Base-by-base conservation (phyloP, 2,888 invertebrate genomes). In the Neoascia interrupta region DNA sequence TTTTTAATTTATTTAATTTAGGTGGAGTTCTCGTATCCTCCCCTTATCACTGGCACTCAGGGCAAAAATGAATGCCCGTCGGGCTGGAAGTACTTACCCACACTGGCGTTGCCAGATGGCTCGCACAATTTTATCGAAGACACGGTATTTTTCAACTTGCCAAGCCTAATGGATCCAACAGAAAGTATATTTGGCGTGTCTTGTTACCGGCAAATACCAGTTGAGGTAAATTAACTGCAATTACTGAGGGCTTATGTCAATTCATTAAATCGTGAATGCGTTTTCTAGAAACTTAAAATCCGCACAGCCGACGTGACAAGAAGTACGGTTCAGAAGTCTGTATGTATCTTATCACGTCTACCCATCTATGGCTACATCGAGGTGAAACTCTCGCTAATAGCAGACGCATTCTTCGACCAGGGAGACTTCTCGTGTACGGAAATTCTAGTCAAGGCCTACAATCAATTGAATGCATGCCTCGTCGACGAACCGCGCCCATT, bases 261-360 rank as follows among this genome's bases (percentile, higher is more conserved):
- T n/a, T n/a, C 10, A 18, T 31, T 51, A 8, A 26, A 15, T 16
- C 8, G 1, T 15, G 1, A 47, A 21, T 19, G 11, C 3, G 36
- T 54, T 83, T 64, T 89, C 90, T n/a, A 98, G 96, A 95, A 96
- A 92, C 91, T 99, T 34, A 93, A 95, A 85, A 96, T 96, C 86
- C 94, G 94, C 83, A 96, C 97, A 1, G 95, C 96, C 2, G 98
- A 99, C 86, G 96, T 99, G 86, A 99, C 99, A 0, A 91, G 99
- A 83, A 97, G 97, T 84, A 97, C 98, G 2, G 98, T 99, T 11
- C 99, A 99, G 90, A 99, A 99, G 88, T 97, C 97, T 85, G 98
- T 99, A 0, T 98, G 98, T 90, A 96, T 99, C 13, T 90, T 99
- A 66, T 96, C 97, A 84, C 92, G 92, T 69, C 90, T 95, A 81